Conservation (phyloP, 2,113 vertebrate genomes). For the Ochotona princeps region DNA sequence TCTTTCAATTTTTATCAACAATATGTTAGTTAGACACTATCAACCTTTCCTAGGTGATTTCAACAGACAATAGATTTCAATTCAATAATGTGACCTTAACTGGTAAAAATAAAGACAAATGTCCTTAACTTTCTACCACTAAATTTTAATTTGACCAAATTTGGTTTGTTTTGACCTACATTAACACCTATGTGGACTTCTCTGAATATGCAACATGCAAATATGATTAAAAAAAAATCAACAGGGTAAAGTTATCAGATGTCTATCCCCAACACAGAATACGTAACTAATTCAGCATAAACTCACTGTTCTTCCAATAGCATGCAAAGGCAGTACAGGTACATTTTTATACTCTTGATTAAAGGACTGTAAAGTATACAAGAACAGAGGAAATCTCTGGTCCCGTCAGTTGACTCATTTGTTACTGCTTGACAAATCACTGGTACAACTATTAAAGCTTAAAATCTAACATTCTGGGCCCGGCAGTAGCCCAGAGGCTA, state of each 20-base stretch:
- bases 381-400: background rate
- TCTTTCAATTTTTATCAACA: background rate
- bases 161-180: conserved; percentile 50
- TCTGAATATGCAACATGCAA: background rate
- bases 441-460: background rate
- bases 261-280: background rate
- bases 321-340: conserved; percentile 2
- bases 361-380: background rate
- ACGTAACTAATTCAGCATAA: conserved; percentile 27
- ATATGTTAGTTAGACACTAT: background rate
- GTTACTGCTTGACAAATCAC: background rate
- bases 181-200: background rate
- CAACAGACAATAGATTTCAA: conserved; percentile 8
- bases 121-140: background rate
- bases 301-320: background rate
- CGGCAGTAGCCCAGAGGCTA: background rate
- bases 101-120: conserved; percentile 34
- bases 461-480: background rate
- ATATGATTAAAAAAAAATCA: background rate
- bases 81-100: conserved; percentile 27
- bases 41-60: conserved; percentile 15
- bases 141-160: conserved; percentile 17
- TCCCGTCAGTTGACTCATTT: background rate
- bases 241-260: background rate
- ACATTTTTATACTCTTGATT: conserved; percentile 7